These are phyloP conservation scores for Equus przewalskii DNA, from an alignment of 2,113 vertebrate genomes.

Conservation along the genomic window DNA sequence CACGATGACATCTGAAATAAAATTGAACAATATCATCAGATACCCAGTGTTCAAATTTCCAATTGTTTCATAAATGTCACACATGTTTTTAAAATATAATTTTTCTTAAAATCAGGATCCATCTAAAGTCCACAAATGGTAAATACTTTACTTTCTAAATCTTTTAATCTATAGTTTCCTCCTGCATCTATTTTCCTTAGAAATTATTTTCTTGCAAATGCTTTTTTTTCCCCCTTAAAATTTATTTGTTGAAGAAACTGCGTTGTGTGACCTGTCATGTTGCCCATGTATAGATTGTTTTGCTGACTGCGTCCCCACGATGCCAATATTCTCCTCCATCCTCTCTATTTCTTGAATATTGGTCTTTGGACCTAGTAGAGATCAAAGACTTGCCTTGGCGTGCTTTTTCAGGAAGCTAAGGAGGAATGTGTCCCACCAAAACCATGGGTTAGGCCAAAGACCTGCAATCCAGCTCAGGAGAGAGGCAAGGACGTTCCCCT, in stretches of 20 bases:
- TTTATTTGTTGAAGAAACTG: neutral
- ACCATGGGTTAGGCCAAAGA: neutral
- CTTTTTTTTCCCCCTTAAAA: neutral
- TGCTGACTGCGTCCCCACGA: neutral
- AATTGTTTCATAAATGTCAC: neutral
- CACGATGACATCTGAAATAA: neutral
- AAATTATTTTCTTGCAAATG: neutral
- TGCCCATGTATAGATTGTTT: neutral
- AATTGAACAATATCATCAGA: neutral
- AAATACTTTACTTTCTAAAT: neutral
- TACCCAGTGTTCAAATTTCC: conserved; percentile 4
- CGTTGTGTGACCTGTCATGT: neutral
- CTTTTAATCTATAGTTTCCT: neutral
- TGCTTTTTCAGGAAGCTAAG: neutral
- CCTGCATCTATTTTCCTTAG: neutral
- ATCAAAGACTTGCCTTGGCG: neutral
- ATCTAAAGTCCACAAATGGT: neutral
- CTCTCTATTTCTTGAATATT: neutral
- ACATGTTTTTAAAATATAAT: neutral
- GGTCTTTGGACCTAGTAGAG: neutral
- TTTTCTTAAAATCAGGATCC: neutral
- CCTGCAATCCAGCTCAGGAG: neutral
- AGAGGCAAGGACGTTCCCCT: neutral
- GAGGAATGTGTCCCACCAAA: neutral
- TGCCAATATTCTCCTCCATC: neutral